phyloP scores from a whole-genome alignment of 2,113 vertebrate genomes.

The Seriola quinqueradiata region DNA sequence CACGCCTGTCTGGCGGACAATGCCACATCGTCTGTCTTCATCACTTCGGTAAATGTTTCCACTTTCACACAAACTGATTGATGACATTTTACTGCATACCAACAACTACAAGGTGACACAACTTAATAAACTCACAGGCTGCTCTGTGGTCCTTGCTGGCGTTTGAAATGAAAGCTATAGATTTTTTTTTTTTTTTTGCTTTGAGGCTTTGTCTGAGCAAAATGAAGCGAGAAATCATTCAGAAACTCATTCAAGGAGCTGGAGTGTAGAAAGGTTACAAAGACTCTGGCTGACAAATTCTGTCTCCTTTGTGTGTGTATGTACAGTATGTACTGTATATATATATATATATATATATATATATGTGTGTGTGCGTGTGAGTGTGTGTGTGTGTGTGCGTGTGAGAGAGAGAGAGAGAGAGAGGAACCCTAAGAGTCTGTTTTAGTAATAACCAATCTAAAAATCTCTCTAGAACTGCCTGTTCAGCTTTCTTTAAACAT shows the following conservation, averaged over 20 bases:
- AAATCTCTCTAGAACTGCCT: conserved; percentile 24
- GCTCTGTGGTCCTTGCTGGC: neutral
- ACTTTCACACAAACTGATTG: neutral
- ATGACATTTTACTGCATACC: neutral
- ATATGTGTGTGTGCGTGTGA: neutral
- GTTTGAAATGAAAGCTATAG: conserved; percentile 6
- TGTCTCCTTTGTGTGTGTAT: conserved; percentile 1
- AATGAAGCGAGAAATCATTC: conserved; percentile 20
- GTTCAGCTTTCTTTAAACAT: conserved; percentile 34
- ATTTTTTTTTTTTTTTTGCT: conserved; percentile 15
- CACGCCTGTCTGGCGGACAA: neutral
- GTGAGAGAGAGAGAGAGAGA: neutral
- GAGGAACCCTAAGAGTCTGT: conserved; percentile 14
- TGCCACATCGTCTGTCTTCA: neutral
- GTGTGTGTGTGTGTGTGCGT: neutral
- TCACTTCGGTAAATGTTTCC: neutral
- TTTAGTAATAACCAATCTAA: conserved; percentile 52
- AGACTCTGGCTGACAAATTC: conserved; percentile 34
- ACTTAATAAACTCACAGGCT: conserved; percentile 14
- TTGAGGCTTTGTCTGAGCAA: conserved; percentile 19
- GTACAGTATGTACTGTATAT: no score
- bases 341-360: no score
- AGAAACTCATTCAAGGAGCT: conserved; percentile 9
- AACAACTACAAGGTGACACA: conserved; percentile 5
- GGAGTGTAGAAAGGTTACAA: conserved; percentile 19